Evolutionary conservation across 2,113 vertebrate species (phyloP), one percentile per base, ranked within the genome.

Genomic region (Strix aluco): DNA sequence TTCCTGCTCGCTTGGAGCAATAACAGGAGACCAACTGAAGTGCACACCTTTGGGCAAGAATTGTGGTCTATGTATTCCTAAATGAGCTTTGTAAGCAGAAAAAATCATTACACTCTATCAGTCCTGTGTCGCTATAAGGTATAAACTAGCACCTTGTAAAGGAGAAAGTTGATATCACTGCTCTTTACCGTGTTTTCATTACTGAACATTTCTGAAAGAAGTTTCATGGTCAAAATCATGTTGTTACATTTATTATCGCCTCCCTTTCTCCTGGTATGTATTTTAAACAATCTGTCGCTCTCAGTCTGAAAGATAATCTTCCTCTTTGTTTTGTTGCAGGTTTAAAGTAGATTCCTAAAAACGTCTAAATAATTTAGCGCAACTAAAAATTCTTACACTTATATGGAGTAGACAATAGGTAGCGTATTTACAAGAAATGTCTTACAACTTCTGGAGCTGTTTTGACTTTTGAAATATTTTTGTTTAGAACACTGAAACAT

Each of bases 291-390:
- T 32, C 61, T 62, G 46, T 40, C 2, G 1, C n/a, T 57, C 47
- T 55, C 19, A 25, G 30, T 29, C 13, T 55, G 66, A 49, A 80
- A 67, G 10, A 32, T 21, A 38, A 54, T 42, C 38, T 54, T 73
- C 40, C 32, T 23, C 47, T 54, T 55, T 66, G 7, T 34, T 54
- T 55, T 66, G 7, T 34, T 63, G 42, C 32, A 58, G 19, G 26
- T 51, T 73, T 91, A 44, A 66, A 51, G 29, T 15, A 70, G 11
- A 38, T 23, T 29, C 54, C 59, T 20, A 34, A 47, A 73, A 57
- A 40, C 0, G 1, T 18, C 36, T 18, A 52, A 11, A 67, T 21
- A 46, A 61, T 20, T 51, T 15, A 46, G 29, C 1, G 1, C n/a
- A 63, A 54, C 38, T 52, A 25, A 67, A 73, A 83, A 34, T 46